Base-by-base conservation (phyloP, 2,888 invertebrate species). In the Notocelia uddmanniana region DNA sequence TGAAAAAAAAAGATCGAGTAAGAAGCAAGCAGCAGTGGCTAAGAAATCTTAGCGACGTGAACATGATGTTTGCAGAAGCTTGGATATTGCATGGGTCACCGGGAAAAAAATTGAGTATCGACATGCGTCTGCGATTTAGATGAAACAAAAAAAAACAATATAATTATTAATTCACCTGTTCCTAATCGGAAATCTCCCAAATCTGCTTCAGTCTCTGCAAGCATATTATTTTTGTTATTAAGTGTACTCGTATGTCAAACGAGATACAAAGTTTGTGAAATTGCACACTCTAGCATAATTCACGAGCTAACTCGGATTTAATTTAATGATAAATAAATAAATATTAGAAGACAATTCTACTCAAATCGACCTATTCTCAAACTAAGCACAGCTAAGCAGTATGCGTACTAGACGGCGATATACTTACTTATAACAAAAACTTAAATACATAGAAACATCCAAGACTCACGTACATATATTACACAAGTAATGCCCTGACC, bases 181-280 rank as follows among this genome's bases (percentile, higher is more conserved):
- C 69, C 71, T 67, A 82, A 80, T 21, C 79, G 77, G 70, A 83
- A 87, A 72, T 86, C 86, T 45, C 84, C 83, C 48, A 85, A 76
- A 15, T 85, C 80, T 26, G 85, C 90, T 90, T 82, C 5, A 81
- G 85, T 62, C 8, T 55, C 71, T 71, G 67, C 21, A 66, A 71
- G n/a, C 31, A 23, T 26, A 41, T 41, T 41, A 21, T 19, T 34
- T 21, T 37, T 37, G 9, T 57, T 9, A 13, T 9, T 9, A 5
- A 9, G 10, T n/a, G n/a, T 19, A 6, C 9, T 50, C 18, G 18
- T 50, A 10, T 10, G 50, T 50, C 3, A 9, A 6, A 18, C n/a
- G 19, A 3, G 3, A 31, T 31, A 31, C 8, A 45, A n/a, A 45
- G 5, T 15, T n/a, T 41, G 45, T 2, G 8, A n/a, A 45, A 6